These are phyloP conservation scores for Siniperca knerii DNA, from an alignment of 2,113 vertebrate species.

Conservation along the genomic window DNA sequence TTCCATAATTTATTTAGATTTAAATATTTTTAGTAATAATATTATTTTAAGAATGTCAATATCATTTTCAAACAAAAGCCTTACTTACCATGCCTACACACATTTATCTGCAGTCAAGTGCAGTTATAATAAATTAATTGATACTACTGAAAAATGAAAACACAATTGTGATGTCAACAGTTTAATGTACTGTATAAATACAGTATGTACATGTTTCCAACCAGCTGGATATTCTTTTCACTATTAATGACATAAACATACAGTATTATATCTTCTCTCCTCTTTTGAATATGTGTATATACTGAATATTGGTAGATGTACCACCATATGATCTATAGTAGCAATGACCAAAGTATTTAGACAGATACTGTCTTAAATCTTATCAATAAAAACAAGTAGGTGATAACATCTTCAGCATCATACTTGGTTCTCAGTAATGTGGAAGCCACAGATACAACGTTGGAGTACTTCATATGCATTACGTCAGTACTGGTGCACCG, in stretches of 20 bases:
- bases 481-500: neutral
- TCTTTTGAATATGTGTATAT: neutral
- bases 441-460: neutral
- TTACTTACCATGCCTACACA: neutral
- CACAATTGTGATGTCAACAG: neutral
- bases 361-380: slow-evolving; percentile 10
- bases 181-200: slow-evolving; percentile 52
- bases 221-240: slow-evolving; percentile 46
- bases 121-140: neutral
- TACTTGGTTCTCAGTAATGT: neutral
- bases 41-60: neutral
- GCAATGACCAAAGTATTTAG: neutral
- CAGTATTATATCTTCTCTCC: neutral
- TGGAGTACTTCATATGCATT: neutral
- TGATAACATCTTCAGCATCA: neutral
- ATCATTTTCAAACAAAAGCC: neutral
- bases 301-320: neutral
- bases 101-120: neutral
- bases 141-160: slow-evolving; percentile 8
- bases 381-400: neutral
- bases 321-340: neutral
- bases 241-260: slow-evolving; percentile 50
- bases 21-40: neutral
- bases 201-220: slow-evolving; percentile 50
- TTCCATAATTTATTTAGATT: neutral